Percentiles rank a stretch among this genome's conserved stretches.
These are phyloP conservation scores for Poecile atricapillus DNA, from an alignment of 2,113 vertebrate species.

Conservation along the genomic window DNA sequence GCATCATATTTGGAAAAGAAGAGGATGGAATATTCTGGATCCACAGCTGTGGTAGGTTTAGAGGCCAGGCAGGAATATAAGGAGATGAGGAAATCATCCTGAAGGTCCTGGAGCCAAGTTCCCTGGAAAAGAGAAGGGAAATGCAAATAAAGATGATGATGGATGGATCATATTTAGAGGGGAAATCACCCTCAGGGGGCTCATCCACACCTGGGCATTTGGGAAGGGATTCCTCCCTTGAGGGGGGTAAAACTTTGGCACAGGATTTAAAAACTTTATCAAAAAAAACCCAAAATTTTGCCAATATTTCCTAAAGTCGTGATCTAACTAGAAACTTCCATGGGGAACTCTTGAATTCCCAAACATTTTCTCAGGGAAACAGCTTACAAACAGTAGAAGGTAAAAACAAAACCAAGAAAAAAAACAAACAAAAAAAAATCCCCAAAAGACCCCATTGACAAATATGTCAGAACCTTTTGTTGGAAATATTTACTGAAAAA, in stretches of 20 bases:
- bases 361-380: background rate
- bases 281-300: background rate
- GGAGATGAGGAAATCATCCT: conserved; percentile 31
- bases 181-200: background rate
- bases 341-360: background rate
- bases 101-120: conserved; percentile 4
- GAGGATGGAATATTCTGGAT: background rate
- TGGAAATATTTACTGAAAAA: background rate
- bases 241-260: background rate
- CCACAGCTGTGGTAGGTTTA: background rate
- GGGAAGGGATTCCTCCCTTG: background rate
- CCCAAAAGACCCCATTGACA: background rate
- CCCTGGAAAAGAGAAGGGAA: background rate
- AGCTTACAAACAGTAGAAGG: background rate
- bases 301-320: background rate
- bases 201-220: background rate
- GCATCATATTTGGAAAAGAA: conserved; percentile 46
- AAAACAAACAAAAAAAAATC: background rate
- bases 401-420: background rate
- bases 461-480: background rate
- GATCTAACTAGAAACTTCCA: background rate
- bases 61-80: conserved; percentile 23
- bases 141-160: background rate
- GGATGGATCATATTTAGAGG: background rate
- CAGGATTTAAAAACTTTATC: background rate